phyloP scores from a whole-genome alignment of 1,140 invertebrate genomes.

The Nasonia giraulti region DNA sequence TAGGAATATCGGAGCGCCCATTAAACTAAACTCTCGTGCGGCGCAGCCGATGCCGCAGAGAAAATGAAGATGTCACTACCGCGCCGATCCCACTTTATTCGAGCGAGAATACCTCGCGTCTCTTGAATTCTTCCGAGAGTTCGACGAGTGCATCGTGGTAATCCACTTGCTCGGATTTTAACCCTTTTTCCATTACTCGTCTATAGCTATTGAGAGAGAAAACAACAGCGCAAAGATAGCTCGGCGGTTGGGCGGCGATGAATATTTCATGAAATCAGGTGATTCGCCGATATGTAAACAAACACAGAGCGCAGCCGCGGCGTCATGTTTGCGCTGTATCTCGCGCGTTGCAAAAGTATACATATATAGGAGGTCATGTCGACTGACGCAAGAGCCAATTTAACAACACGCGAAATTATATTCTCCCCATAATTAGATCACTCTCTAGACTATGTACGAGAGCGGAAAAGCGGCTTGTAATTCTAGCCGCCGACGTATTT shows the following conservation, averaged over 20 bases:
- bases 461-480: too few relatives aligned
- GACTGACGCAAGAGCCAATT: background rate
- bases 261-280: background rate
- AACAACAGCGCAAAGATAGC: background rate
- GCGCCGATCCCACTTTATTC: background rate
- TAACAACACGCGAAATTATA: too few relatives aligned
- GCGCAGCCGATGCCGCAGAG: background rate
- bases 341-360: background rate
- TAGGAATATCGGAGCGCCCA: background rate
- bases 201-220: background rate
- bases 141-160: constrained; percentile 36
- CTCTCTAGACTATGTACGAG: too few relatives aligned
- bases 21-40: constrained; percentile 2
- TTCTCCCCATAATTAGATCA: too few relatives aligned
- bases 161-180: constrained; percentile 25
- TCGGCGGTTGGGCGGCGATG: background rate
- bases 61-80: constrained; percentile 15
- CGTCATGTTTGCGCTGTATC: background rate
- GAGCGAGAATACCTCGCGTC: background rate
- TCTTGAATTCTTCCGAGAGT: constrained; percentile 25
- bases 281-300: background rate
- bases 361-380: background rate
- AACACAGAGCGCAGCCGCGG: background rate
- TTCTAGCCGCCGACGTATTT: too few relatives aligned
- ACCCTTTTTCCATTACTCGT: background rate